phyloP scores from a whole-genome alignment of 2,797 vertebrate species.

The Acanthopagrus latus region DNA sequence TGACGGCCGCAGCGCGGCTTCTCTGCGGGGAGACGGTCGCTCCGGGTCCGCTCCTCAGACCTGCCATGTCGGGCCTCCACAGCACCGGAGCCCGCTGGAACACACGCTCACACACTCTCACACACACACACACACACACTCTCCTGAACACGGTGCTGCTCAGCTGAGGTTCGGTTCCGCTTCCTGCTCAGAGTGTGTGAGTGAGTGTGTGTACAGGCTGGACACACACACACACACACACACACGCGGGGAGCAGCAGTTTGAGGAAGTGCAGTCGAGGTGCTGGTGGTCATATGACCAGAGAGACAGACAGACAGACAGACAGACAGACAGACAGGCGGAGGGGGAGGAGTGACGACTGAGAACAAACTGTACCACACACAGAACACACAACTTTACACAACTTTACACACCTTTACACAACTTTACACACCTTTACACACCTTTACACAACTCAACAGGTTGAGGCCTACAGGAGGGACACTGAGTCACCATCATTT shows the following conservation, averaged over 20 bases:
- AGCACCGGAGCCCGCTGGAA: not conserved
- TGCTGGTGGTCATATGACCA: conserved; percentile 78
- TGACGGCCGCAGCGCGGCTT: not conserved
- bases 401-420: not conserved
- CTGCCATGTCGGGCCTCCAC: conserved; percentile 55
- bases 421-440: not conserved
- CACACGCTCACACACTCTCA: not conserved
- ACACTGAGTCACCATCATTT: not conserved
- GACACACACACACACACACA: not conserved
- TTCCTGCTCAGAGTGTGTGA: conserved; percentile 12
- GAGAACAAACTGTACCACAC: conserved; percentile 36
- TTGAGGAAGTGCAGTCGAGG: conserved; percentile 78
- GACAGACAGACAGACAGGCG: too few species aligned
- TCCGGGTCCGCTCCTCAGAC: conserved; percentile 25
- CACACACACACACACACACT: not conserved
- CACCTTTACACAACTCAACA: not conserved
- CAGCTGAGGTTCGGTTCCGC: conserved; percentile 4
- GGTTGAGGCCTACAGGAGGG: too few species aligned
- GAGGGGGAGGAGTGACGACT: conserved; percentile 41
- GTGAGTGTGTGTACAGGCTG: not conserved
- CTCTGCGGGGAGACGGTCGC: not conserved
- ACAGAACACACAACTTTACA: not conserved
- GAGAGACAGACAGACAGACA: not conserved
- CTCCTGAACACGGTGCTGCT: not conserved
- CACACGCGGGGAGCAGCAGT: conserved; percentile 1